These are phyloP conservation scores for Liopterus haemorrhoidalis DNA, from an alignment of 2,888 invertebrate genomes.

Conservation along the genomic window DNA sequence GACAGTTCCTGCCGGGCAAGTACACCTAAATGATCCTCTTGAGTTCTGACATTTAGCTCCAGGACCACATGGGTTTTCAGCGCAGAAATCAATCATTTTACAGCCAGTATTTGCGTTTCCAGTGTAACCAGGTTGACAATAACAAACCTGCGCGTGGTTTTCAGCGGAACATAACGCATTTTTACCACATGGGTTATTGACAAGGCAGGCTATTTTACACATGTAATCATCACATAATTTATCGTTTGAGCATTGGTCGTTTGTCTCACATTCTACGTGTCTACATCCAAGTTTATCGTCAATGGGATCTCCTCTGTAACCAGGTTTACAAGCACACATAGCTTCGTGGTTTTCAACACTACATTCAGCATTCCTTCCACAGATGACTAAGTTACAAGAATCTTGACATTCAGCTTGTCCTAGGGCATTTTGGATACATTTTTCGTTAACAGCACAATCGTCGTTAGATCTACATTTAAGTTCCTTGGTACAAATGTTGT, in stretches of 20 bases:
- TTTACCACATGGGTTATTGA: conserved; percentile 75
- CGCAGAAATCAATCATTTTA: conserved; percentile 70
- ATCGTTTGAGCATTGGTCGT: conserved; percentile 71
- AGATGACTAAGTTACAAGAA: conserved; percentile 67
- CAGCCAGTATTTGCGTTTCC: conserved; percentile 72
- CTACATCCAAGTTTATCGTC: conserved; percentile 76
- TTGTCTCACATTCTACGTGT: conserved; percentile 66
- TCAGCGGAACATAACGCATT: conserved; percentile 83
- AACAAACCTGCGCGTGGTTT: conserved; percentile 70
- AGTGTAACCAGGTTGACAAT: conserved; percentile 83
- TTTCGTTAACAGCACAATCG: conserved; percentile 69
- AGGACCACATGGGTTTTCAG: conserved; percentile 70
- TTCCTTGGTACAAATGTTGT: conserved; percentile 80
- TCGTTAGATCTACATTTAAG: conserved; percentile 64
- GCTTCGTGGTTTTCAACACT: conserved; percentile 65
- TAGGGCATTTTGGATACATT: conserved; percentile 61
- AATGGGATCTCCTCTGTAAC: conserved; percentile 66
- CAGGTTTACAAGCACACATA: conserved; percentile 69
- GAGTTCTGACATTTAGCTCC: conserved; percentile 75
- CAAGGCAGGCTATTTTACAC: conserved; percentile 81
- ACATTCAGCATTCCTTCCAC: conserved; percentile 80
- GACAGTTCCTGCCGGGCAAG: conserved; percentile 70
- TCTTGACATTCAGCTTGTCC: conserved; percentile 73
- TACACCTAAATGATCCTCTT: conserved; percentile 72
- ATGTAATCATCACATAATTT: conserved; percentile 76